Conservation (phyloP, 2,888 invertebrate species). For the Suillia variegata region DNA sequence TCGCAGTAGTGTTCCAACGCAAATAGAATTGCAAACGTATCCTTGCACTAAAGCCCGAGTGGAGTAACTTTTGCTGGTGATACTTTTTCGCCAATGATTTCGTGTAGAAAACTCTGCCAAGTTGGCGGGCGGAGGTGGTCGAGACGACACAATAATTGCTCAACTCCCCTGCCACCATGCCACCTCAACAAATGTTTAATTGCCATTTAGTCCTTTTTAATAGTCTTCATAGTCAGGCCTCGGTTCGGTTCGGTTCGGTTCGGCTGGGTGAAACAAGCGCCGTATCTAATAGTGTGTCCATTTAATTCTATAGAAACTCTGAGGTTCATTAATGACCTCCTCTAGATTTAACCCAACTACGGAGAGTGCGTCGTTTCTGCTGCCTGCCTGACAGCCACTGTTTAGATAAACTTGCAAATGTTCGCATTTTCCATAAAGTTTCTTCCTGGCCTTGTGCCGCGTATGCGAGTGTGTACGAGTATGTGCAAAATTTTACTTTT, state of each 20-base stretch:
- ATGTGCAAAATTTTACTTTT: not conserved
- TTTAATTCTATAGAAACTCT: conserved; percentile 27
- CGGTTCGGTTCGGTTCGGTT: too few species aligned
- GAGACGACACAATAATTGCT: conserved; percentile 10
- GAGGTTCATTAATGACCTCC: conserved; percentile 48
- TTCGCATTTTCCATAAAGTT: conserved; percentile 40
- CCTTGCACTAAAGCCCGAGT: too few species aligned
- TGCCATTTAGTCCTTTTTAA: conserved; percentile 57
- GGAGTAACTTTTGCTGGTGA: not conserved
- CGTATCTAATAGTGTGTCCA: conserved; percentile 21
- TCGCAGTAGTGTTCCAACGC: not conserved
- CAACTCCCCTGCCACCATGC: not conserved
- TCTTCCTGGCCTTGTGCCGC: not conserved
- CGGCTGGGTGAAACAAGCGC: not conserved
- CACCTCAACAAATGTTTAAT: conserved; percentile 47
- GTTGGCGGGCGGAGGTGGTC: not conserved
- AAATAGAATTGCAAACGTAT: conserved; percentile 19
- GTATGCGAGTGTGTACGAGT: too few species aligned
- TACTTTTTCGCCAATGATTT: too few species aligned
- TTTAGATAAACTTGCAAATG: conserved; percentile 52
- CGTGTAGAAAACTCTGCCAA: too few species aligned
- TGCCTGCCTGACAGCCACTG: not conserved
- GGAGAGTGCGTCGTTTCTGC: not conserved
- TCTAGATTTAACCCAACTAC: conserved; percentile 35
- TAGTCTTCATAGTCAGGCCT: conserved; percentile 39